Evolutionary conservation across 2,797 vertebrate genomes (phyloP).

Genomic region (Podarcis lilfordi): DNA sequence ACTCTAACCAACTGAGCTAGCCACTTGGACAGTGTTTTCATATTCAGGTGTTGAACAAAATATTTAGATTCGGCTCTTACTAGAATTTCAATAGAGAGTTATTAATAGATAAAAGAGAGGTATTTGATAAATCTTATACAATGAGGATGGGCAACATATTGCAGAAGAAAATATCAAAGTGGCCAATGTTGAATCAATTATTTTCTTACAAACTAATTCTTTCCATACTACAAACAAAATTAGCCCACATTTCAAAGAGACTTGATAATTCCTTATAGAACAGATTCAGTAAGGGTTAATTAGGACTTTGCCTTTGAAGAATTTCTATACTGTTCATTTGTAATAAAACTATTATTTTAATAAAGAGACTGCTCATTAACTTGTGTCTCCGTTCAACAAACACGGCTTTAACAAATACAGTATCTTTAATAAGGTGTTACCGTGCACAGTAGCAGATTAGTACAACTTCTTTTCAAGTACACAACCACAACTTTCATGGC

Average conservation of each 20-base stretch:
- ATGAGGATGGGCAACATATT: not conserved
- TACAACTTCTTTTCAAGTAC: constrained; percentile 46
- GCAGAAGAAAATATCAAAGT: not conserved
- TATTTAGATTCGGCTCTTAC: not conserved
- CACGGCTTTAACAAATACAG: constrained; percentile 52
- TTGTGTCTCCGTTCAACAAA: constrained; percentile 2
- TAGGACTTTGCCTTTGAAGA: constrained; percentile 56
- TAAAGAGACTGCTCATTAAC: constrained; percentile 60
- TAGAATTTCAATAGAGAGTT: not conserved
- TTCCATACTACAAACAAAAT: constrained; percentile 45
- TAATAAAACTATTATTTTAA: constrained; percentile 60
- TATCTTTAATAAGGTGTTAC: constrained; percentile 63
- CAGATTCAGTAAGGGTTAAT: constrained; percentile 50
- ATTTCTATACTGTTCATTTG: constrained; percentile 49
- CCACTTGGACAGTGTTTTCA: not conserved
- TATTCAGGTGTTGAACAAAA: not conserved
- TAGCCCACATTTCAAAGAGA: constrained; percentile 38
- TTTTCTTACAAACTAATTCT: not conserved
- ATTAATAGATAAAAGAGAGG: not conserved
- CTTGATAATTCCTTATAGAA: constrained; percentile 23
- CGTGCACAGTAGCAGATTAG: constrained; percentile 47
- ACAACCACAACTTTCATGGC: constrained; percentile 49
- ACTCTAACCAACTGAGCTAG: too few relatives aligned
- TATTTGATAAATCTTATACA: not conserved
- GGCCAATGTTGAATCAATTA: not conserved